Conservation (phyloP, 2,888 invertebrate species). For the Diarsia brunnea region DNA sequence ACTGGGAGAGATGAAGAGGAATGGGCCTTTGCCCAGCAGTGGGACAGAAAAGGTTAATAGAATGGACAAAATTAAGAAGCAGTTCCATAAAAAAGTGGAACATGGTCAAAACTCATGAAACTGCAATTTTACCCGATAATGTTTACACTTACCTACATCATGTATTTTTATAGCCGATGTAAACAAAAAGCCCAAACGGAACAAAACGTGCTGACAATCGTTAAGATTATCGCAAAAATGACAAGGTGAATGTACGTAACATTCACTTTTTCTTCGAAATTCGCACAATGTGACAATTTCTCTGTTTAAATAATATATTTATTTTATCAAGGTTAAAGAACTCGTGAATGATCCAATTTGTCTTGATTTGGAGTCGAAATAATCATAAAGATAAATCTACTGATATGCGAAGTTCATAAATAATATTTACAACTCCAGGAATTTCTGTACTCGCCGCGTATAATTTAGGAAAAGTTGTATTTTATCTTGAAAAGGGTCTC, state of each 20-base stretch:
- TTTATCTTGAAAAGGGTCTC: background rate
- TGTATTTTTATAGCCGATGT: background rate
- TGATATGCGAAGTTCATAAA: constrained; percentile 9
- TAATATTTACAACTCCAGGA: background rate
- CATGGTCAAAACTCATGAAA: background rate
- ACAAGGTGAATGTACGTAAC: background rate
- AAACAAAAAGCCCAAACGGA: background rate
- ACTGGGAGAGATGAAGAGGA: no score
- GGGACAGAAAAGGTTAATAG: no score
- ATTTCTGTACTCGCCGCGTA: background rate
- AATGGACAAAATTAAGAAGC: background rate
- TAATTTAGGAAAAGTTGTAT: background rate
- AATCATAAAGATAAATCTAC: background rate
- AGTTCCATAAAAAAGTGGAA: background rate
- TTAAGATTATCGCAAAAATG: constrained; percentile 2
- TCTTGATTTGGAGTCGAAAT: constrained; percentile 9
- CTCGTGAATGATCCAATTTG: background rate
- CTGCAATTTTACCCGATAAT: background rate
- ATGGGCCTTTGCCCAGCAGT: no score
- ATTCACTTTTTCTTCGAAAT: constrained; percentile 12
- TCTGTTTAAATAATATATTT: background rate
- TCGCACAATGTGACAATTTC: background rate
- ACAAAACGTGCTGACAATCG: background rate
- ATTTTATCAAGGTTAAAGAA: constrained; percentile 9
- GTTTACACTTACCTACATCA: background rate